Evolutionary conservation across 2,113 vertebrate genomes (phyloP).

Genomic region (Equus quagga): DNA sequence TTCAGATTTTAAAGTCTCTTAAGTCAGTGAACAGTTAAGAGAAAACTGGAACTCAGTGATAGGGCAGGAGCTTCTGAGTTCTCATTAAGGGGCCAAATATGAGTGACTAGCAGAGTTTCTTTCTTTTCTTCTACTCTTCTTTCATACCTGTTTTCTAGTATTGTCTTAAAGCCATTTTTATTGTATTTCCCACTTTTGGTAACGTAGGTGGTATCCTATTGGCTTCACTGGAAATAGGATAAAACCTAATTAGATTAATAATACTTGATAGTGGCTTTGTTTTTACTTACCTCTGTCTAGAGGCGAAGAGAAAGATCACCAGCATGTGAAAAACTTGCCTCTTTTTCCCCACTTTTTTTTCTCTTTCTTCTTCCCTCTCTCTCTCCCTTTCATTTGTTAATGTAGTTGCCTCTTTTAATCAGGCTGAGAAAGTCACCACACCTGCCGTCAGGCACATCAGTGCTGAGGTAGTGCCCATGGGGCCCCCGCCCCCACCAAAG

Average conservation of each 20-base stretch:
- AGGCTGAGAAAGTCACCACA: conserved; percentile 77
- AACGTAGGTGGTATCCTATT: background rate
- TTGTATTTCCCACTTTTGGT: background rate
- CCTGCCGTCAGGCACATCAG: conserved; percentile 86
- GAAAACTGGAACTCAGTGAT: background rate
- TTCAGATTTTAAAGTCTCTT: background rate
- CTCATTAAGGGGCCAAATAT: background rate
- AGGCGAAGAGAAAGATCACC: background rate
- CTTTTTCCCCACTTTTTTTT: background rate
- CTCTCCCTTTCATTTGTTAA: conserved; percentile 30
- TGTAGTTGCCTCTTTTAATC: conserved; percentile 51
- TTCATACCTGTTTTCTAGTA: background rate
- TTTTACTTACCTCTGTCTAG: background rate
- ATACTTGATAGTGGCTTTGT: background rate
- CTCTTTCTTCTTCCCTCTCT: background rate
- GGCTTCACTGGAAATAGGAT: background rate
- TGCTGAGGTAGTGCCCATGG: conserved; percentile 92
- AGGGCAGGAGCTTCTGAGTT: background rate
- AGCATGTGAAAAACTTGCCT: background rate
- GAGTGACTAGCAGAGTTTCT: background rate
- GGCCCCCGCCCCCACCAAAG: conserved; percentile 92
- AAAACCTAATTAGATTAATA: background rate
- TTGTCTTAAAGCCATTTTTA: background rate
- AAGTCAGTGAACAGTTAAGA: background rate
- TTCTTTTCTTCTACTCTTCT: background rate